A percentile compares a stretch with the other conserved stretches of the same genome.
Evolutionary conservation across 1,140 invertebrate species (phyloP).

Genomic region (Drosophila melanogaster): Release_6_plus_ISO1_MT NT_033779.5:13091001-13091500

Average conservation of each 20-base stretch:
- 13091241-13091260: too few species aligned
- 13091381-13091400: not conserved
- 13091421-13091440: not conserved
- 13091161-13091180: too few species aligned
- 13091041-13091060: conserved; percentile 58
- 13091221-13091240: too few species aligned
- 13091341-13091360: too few species aligned
- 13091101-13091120: conserved; percentile 60
- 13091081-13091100: conserved; percentile 42
- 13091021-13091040: not conserved
- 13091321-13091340: too few species aligned
- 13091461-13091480: conserved; percentile 59
- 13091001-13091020: not conserved
- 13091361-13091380: too few species aligned
- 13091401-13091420: not conserved
- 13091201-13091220: too few species aligned
- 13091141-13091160: conserved; percentile 7
- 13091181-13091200: too few species aligned
- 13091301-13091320: too few species aligned
- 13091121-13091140: conserved; percentile 31
- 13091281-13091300: too few species aligned
- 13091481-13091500: conserved; percentile 66
- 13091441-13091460: conserved; percentile 49
- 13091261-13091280: too few species aligned
- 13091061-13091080: conserved; percentile 61